Evolutionary conservation across 37 sponge, comb jelly and placozoan species (phyloP), one percentile per base, ranked within the genome.

Genomic region (Beroe forskalii): DNA sequence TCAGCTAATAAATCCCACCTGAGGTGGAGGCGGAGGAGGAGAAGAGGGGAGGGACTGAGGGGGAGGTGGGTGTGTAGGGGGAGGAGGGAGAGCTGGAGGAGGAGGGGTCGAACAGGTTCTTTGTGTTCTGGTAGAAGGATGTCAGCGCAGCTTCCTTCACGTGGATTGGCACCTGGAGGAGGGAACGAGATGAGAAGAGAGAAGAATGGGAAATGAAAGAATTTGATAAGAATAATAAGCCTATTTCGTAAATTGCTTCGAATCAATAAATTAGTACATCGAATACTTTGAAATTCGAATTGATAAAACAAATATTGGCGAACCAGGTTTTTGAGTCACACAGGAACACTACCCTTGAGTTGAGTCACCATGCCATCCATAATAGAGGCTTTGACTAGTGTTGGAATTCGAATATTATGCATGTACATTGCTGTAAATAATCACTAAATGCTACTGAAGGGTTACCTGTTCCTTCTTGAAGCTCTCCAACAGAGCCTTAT

Each of bases 391-490:
- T n/a, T n/a, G n/a, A n/a, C n/a, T n/a, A n/a, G n/a, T n/a, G n/a
- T n/a, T n/a, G n/a, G n/a, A n/a, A n/a, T n/a, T n/a, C n/a, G n/a
- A n/a, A n/a, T n/a, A n/a, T n/a, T n/a, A n/a, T n/a, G n/a, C n/a
- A n/a, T n/a, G n/a, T n/a, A n/a, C n/a, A n/a, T n/a, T n/a, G n/a
- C n/a, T n/a, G n/a, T n/a, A n/a, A n/a, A n/a, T n/a, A n/a, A n/a
- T n/a, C n/a, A n/a, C n/a, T n/a, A n/a, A n/a, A n/a, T n/a, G n/a
- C n/a, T n/a, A n/a, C n/a, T n/a, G n/a, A n/a, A n/a, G n/a, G n/a
- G n/a, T 44, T 44, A 80, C 86, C 86, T 80, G 86, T 27, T 80
- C 86, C 30, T 80, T 80, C 86, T 80, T 80, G 43, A 80, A 43
- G 42, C 86, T 80, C 55, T 80, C 86, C 48, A 80, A 48, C 55